These are phyloP conservation scores for Lithosia quadra DNA, from an alignment of 2,888 invertebrate species.

Conservation along the genomic window DNA sequence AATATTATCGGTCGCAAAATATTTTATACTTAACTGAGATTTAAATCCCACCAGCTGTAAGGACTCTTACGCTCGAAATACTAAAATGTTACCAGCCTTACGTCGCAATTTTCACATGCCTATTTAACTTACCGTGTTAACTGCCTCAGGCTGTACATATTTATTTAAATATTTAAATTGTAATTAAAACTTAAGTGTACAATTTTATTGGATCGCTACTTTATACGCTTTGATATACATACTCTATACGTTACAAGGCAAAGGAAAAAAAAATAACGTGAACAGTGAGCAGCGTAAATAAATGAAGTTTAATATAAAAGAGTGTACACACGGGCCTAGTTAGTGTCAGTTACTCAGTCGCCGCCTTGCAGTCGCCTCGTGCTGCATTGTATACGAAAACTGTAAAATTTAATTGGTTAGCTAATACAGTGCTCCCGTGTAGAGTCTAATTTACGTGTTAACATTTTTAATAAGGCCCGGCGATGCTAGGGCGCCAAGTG, in stretches of 20 bases:
- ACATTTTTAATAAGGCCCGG: constrained; percentile 85
- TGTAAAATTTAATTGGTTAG: constrained; percentile 84
- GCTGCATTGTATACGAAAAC: constrained; percentile 70
- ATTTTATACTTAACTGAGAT: constrained; percentile 74
- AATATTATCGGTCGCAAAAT: constrained; percentile 43
- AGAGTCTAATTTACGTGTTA: constrained; percentile 85
- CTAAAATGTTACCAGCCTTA: constrained; percentile 81
- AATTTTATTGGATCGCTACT: constrained; percentile 59
- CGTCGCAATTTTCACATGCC: constrained; percentile 85
- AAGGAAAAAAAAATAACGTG: constrained; percentile 60
- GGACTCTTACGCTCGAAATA: constrained; percentile 76
- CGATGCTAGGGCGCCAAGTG: constrained; percentile 83
- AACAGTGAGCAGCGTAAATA: constrained; percentile 54
- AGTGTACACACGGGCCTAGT: constrained; percentile 54
- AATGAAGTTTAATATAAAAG: constrained; percentile 40
- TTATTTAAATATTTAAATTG: constrained; percentile 75
- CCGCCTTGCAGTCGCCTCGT: constrained; percentile 67
- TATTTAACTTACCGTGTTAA: constrained; percentile 80
- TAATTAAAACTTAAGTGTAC: constrained; percentile 70
- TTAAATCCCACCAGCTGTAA: constrained; percentile 77
- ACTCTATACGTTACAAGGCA: constrained; percentile 65
- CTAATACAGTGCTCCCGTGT: constrained; percentile 78
- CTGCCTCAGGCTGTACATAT: constrained; percentile 65
- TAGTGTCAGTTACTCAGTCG: constrained; percentile 61
- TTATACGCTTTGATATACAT: constrained; percentile 54